Conservation (phyloP, 2,797 vertebrate genomes). For the Falco peregrinus region DNA sequence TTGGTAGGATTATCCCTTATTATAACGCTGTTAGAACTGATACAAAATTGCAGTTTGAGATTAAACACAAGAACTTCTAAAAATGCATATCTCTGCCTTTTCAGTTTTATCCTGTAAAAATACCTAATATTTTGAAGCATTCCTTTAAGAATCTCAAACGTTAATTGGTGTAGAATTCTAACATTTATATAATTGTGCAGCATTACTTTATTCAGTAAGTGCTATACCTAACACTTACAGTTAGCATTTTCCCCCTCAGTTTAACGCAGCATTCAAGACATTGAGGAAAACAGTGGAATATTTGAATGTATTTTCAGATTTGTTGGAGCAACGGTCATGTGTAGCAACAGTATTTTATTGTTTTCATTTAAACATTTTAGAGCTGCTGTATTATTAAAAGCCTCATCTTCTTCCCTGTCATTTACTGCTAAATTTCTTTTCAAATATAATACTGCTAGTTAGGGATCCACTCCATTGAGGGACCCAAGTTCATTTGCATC, state of each 20-base stretch:
- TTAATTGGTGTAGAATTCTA: not conserved
- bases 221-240: not conserved
- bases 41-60: constrained; percentile 65
- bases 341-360: not conserved
- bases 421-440: constrained; percentile 28
- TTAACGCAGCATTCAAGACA: not conserved
- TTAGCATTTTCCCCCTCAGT: not conserved
- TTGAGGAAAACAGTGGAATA: not conserved
- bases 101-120: constrained; percentile 6
- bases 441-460: constrained; percentile 11
- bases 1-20: constrained; percentile 72
- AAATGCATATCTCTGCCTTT: constrained; percentile 16
- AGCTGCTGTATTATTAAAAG: not conserved
- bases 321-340: not conserved
- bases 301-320: not conserved
- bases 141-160: not conserved
- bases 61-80: constrained; percentile 56
- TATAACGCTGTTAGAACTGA: constrained; percentile 64
- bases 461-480: constrained; percentile 48
- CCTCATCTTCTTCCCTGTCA: not conserved
- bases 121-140: not conserved
- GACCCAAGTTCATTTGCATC: constrained; percentile 65
- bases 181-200: not conserved
- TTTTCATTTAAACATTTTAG: not conserved
- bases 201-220: not conserved